Base-by-base conservation (phyloP, 2,113 vertebrate genomes). In the Xiphophorus couchianus region DNA sequence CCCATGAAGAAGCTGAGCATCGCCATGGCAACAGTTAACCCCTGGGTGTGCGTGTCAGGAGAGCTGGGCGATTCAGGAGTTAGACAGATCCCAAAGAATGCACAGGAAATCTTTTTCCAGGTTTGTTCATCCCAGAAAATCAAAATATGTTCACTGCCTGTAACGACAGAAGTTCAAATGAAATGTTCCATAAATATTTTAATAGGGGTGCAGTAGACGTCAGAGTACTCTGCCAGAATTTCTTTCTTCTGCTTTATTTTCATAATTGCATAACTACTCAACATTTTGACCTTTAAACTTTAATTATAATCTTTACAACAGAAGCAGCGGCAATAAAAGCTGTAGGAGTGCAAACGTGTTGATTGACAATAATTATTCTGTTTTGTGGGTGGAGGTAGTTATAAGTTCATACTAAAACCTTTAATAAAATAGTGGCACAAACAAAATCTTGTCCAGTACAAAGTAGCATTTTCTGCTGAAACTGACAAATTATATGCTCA, bases 1-100 rank as follows among this genome's bases (percentile, higher is more conserved):
- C 97, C 97, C 62, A 99, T 98, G 92, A 99, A 98, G 90, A 99
- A 99, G 80, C 94, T 99, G 69, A 99, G 97, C 93, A 99, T 98
- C 29, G 94, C 96, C 0, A 98, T 99, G 94, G 98, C 96, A 54
- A 98, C 97, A 0, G 97, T 98, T 0, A 97, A 98, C 78, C 98
- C 97, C 0, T 99, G 98, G 98, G 95, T 99, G 76, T 98, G 98
- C 70, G 96, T 99, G 11, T 98, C 97, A 0, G 98, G 98, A 61
- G 97, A 98, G n/a, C 90, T 99, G 12, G 98, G 98, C 4, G 98
- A 99, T 80, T 98, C 98, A 0, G 97, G 97, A 0, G 86, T 98
- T 30, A 95, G 96, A 94, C 96, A 98, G 89, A 96, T 99, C 77
- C 96, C 96, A 12, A 99, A 98, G 93, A 99, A 98, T 73, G 95